phyloP scores from a whole-genome alignment of 2,797 vertebrate species.

The Enteromius viviparus region DNA sequence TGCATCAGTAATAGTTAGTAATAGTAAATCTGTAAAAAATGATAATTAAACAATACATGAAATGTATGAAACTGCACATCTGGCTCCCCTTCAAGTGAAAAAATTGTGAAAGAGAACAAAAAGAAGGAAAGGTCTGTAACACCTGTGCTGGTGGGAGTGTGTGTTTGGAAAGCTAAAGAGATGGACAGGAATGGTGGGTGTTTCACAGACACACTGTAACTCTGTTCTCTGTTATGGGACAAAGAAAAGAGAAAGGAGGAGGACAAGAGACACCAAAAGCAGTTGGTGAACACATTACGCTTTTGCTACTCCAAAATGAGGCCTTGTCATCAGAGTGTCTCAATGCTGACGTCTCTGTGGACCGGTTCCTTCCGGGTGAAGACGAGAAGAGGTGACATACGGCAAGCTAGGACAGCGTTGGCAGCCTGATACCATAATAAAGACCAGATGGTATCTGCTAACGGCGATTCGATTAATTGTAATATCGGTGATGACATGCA shows the following conservation, averaged over 20 bases:
- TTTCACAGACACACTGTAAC: slow-evolving; percentile 45
- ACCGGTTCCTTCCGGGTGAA: slow-evolving; percentile 7
- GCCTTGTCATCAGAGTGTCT: slow-evolving; percentile 13
- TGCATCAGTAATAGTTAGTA: slow-evolving; percentile 4
- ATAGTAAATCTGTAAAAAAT: slow-evolving; percentile 17
- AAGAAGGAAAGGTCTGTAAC: background rate
- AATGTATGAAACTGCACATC: slow-evolving; percentile 58
- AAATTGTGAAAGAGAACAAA: slow-evolving; percentile 24
- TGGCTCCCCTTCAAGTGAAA: slow-evolving; percentile 54
- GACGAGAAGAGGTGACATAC: slow-evolving; percentile 18
- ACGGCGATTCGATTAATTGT: slow-evolving; percentile 38
- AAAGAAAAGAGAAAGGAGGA: slow-evolving; percentile 26
- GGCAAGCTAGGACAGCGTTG: slow-evolving; percentile 12
- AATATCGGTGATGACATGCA: slow-evolving; percentile 19
- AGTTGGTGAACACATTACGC: slow-evolving; percentile 12
- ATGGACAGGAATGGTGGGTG: slow-evolving; percentile 12
- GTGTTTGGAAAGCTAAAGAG: slow-evolving; percentile 19
- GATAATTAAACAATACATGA: slow-evolving; percentile 23
- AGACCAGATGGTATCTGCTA: slow-evolving; percentile 45
- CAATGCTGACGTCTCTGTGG: slow-evolving; percentile 13
- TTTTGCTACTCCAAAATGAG: slow-evolving; percentile 33
- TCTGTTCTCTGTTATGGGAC: slow-evolving; percentile 27
- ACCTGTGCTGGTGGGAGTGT: background rate
- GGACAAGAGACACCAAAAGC: slow-evolving; percentile 14
- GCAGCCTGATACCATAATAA: slow-evolving; percentile 24